Evolutionary conservation across 2,888 invertebrate species (phyloP).

Genomic region (Smittia sp.): DNA sequence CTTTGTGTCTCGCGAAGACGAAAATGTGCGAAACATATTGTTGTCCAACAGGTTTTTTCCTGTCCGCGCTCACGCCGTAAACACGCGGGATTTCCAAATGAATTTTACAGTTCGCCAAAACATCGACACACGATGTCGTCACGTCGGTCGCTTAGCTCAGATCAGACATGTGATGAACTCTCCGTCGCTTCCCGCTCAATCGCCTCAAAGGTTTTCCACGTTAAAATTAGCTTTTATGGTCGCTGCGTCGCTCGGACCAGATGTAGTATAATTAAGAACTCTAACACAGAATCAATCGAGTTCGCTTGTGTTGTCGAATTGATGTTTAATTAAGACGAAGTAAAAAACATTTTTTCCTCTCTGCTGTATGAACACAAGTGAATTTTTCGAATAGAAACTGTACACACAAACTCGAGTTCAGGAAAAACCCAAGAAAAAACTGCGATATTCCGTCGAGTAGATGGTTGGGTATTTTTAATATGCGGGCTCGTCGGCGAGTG

Average conservation of each 20-base stretch:
- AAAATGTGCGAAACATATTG: conserved; percentile 34
- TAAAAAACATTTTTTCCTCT: conserved; percentile 1
- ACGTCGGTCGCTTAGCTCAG: no score
- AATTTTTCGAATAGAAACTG: not conserved
- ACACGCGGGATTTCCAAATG: not conserved
- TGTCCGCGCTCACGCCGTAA: not conserved
- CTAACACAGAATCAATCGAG: not conserved
- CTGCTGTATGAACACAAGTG: conserved; percentile 1
- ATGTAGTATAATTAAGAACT: not conserved
- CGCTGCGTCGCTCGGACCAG: not conserved
- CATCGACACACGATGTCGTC: not conserved
- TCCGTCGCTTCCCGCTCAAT: not conserved
- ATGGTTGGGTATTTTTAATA: not conserved
- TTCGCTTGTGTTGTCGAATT: not conserved
- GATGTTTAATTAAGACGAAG: conserved; percentile 4
- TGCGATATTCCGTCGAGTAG: not conserved
- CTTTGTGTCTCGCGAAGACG: not conserved
- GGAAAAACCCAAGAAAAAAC: conserved; percentile 27
- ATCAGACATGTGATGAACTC: not conserved
- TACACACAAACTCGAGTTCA: conserved; percentile 5
- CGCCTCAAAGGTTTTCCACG: not conserved
- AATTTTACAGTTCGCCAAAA: not conserved
- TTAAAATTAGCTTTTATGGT: not conserved
- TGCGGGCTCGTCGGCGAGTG: not conserved
- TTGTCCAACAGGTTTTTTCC: conserved; percentile 36